phyloP scores from a whole-genome alignment of 2,888 invertebrate species.

The Zygothrica quintamaculata region DNA sequence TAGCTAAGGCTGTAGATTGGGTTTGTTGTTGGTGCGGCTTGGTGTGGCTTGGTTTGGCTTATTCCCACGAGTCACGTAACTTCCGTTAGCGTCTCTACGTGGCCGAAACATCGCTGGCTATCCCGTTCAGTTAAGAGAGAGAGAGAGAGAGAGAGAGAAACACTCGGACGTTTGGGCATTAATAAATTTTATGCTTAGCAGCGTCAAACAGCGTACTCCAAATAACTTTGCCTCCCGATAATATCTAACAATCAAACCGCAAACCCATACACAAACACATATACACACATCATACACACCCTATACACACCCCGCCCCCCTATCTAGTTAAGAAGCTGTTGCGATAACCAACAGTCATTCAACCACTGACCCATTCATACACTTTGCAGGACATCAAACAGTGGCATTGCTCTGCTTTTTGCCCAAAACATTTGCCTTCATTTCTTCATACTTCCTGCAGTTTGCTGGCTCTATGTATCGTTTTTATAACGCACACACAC shows the following conservation, averaged over 20 bases:
- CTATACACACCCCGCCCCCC: slow-evolving; percentile 5
- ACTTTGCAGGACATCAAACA: slow-evolving; percentile 36
- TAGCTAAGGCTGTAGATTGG: neutral
- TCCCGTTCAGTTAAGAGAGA: no score
- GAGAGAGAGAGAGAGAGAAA: no score
- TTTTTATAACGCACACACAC: slow-evolving; percentile 7
- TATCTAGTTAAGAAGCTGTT: slow-evolving; percentile 1
- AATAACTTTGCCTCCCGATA: slow-evolving; percentile 74
- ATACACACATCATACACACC: neutral
- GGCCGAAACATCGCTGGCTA: slow-evolving; percentile 33
- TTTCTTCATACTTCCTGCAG: slow-evolving; percentile 55
- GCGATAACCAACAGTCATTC: slow-evolving; percentile 1
- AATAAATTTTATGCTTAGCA: slow-evolving; percentile 77
- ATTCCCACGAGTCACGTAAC: slow-evolving; percentile 76
- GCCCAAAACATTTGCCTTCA: slow-evolving; percentile 38
- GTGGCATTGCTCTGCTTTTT: no score
- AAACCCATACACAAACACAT: no score
- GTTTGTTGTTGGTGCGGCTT: no score
- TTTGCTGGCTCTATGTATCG: slow-evolving; percentile 38
- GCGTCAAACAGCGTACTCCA: slow-evolving; percentile 64
- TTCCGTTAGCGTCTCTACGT: slow-evolving; percentile 67
- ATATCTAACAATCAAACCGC: slow-evolving; percentile 73
- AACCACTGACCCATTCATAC: slow-evolving; percentile 1
- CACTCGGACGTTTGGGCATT: slow-evolving; percentile 60
- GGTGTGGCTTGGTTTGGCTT: slow-evolving; percentile 43